A percentile compares a stretch with the other conserved stretches of the same genome.
phyloP scores from a whole-genome alignment of 2,797 vertebrate species.

The Pseudochaenichthys georgianus region DNA sequence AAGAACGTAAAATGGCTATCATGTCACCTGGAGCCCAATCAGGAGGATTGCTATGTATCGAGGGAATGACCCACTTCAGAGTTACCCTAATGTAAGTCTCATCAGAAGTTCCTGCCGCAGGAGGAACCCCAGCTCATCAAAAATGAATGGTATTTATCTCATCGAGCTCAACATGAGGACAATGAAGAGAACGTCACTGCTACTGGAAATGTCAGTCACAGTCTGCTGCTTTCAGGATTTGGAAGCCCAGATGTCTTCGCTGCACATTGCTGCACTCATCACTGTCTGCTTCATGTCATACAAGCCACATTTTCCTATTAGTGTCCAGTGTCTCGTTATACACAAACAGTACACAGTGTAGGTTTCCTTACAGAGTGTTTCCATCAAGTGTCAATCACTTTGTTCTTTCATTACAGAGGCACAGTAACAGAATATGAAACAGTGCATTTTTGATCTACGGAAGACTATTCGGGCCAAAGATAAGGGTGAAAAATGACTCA shows the following conservation, averaged over 20 bases:
- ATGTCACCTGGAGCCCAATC: slow-evolving; percentile 29
- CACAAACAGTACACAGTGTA: slow-evolving; percentile 39
- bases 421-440: slow-evolving; percentile 51
- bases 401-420: slow-evolving; percentile 29
- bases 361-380: slow-evolving; percentile 76
- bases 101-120: slow-evolving; percentile 44
- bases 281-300: slow-evolving; percentile 37
- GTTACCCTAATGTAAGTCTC: slow-evolving; percentile 31
- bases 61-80: slow-evolving; percentile 43
- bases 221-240: slow-evolving; percentile 5
- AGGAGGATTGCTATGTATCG: neutral
- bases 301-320: slow-evolving; percentile 38
- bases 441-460: slow-evolving; percentile 46
- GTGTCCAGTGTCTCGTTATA: slow-evolving; percentile 60
- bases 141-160: slow-evolving; percentile 38
- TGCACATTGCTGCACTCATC: slow-evolving; percentile 9
- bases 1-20: slow-evolving; percentile 3
- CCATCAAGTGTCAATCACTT: slow-evolving; percentile 71
- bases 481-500: no score
- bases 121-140: slow-evolving; percentile 54
- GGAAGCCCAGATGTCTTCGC: slow-evolving; percentile 3
- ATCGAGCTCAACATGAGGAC: neutral
- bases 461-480: no score
- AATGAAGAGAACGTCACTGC: neutral
- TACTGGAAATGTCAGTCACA: neutral